A percentile compares a stretch with the other conserved stretches of the same genome.
Evolutionary conservation across 2,113 vertebrate genomes (phyloP).

Genomic region (Kryptolebias marmoratus): DNA sequence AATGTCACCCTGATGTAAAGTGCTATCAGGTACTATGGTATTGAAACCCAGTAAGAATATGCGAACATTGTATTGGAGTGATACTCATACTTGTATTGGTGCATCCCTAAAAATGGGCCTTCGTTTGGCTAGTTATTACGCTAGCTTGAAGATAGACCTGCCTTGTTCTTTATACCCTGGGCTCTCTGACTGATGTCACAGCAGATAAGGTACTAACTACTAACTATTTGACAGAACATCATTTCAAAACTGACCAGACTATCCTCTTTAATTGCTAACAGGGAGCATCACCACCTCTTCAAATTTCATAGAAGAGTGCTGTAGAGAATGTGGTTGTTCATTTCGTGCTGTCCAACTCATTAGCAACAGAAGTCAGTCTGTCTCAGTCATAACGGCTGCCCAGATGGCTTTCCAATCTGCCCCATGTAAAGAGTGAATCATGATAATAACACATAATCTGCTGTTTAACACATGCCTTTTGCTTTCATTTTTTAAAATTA

Average conservation of each 20-base stretch:
- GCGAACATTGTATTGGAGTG: too few relatives aligned
- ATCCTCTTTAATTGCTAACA: neutral
- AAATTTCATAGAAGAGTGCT: conserved; percentile 26
- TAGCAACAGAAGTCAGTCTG: conserved; percentile 62
- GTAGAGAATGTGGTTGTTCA: conserved; percentile 57
- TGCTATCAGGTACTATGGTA: too few relatives aligned
- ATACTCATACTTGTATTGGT: too few relatives aligned
- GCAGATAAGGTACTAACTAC: too few relatives aligned
- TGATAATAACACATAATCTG: conserved; percentile 69
- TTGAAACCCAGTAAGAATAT: too few relatives aligned
- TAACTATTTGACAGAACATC: too few relatives aligned
- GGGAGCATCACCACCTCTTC: conserved; percentile 15
- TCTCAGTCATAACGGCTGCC: conserved; percentile 53
- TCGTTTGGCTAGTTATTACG: too few relatives aligned
- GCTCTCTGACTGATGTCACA: too few relatives aligned
- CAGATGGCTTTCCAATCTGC: conserved; percentile 76
- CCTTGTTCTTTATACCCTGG: too few relatives aligned
- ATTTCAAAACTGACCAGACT: neutral
- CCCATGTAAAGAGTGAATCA: conserved; percentile 64
- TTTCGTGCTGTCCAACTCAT: conserved; percentile 65
- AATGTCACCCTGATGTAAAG: too few relatives aligned
- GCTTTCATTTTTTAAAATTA: conserved; percentile 47
- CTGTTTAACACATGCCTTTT: conserved; percentile 67
- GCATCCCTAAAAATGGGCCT: too few relatives aligned
- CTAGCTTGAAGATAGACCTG: too few relatives aligned